Conservation (phyloP, 1,140 invertebrate species). For the Araneus ventricosus region DNA sequence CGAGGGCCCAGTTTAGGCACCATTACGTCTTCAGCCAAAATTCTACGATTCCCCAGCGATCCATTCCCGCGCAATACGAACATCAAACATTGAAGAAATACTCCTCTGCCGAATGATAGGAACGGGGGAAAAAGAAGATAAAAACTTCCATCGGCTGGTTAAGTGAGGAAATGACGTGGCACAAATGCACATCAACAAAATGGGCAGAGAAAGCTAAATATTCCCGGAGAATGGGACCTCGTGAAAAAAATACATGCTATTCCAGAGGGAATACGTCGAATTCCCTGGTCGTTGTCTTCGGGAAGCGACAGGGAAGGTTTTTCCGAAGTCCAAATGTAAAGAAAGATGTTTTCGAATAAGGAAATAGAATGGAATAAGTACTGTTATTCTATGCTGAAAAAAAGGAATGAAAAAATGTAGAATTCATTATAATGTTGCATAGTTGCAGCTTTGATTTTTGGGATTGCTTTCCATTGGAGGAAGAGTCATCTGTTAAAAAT, state of each 20-base stretch:
- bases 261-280: not conserved
- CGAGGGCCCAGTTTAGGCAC: not conserved
- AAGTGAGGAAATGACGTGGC: not conserved
- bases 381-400: not conserved
- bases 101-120: not conserved
- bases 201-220: not conserved
- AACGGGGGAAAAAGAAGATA: not conserved
- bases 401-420: not conserved
- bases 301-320: not conserved
- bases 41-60: conserved; percentile 9
- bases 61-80: not conserved
- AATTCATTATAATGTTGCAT: too few species aligned
- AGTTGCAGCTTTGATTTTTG: too few species aligned
- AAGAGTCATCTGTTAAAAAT: too few species aligned
- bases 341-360: not conserved
- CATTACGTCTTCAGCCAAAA: conserved; percentile 11
- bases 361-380: not conserved
- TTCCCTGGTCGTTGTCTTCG: not conserved
- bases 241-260: not conserved
- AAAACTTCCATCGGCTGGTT: not conserved
- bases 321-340: not conserved
- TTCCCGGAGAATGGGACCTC: not conserved
- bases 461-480: too few species aligned
- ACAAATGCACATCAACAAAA: not conserved
- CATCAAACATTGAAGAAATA: not conserved